A percentile compares a stretch with the other conserved stretches of the same genome.
Conservation (phyloP, 2,888 invertebrate species). For the Oxyteleia sp. region DNA sequence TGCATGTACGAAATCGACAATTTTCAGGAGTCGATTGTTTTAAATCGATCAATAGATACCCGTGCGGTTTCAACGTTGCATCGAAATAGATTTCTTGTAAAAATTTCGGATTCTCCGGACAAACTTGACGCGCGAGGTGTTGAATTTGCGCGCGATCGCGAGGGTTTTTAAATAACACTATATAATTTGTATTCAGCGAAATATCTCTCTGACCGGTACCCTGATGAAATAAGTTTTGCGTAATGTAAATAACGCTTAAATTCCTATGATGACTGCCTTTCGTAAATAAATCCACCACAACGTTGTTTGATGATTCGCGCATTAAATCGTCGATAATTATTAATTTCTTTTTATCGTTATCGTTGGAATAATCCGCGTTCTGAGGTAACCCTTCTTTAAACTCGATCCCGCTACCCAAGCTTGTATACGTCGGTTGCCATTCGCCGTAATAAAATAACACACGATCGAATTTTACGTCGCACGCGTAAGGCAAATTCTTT, state of each 20-base stretch:
- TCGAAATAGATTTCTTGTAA: slow-evolving; percentile 54
- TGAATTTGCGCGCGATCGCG: slow-evolving; percentile 37
- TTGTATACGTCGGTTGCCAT: slow-evolving; percentile 45
- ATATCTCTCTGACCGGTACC: slow-evolving; percentile 42
- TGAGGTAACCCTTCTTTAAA: slow-evolving; percentile 13
- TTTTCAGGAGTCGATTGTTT: slow-evolving; percentile 24
- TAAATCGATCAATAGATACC: slow-evolving; percentile 20
- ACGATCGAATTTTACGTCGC: slow-evolving; percentile 30
- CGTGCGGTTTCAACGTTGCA: slow-evolving; percentile 18
- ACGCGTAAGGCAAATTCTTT: neutral
- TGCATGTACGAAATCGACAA: slow-evolving; percentile 7
- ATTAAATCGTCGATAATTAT: slow-evolving; percentile 53
- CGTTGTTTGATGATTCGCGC: slow-evolving; percentile 25
- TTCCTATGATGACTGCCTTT: slow-evolving; percentile 74
- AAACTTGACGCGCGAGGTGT: slow-evolving; percentile 59
- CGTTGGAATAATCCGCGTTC: slow-evolving; percentile 29
- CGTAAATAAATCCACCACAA: slow-evolving; percentile 74
- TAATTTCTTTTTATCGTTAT: slow-evolving; percentile 5
- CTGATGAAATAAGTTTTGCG: slow-evolving; percentile 58
- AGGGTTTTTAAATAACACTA: slow-evolving; percentile 47
- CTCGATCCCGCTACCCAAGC: slow-evolving; percentile 19
- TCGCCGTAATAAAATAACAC: slow-evolving; percentile 65
- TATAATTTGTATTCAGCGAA: slow-evolving; percentile 52
- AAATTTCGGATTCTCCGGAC: slow-evolving; percentile 66
- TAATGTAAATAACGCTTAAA: slow-evolving; percentile 67